Conservation (phyloP, 2,113 vertebrate genomes). For the Sapayoa aenigma region DNA sequence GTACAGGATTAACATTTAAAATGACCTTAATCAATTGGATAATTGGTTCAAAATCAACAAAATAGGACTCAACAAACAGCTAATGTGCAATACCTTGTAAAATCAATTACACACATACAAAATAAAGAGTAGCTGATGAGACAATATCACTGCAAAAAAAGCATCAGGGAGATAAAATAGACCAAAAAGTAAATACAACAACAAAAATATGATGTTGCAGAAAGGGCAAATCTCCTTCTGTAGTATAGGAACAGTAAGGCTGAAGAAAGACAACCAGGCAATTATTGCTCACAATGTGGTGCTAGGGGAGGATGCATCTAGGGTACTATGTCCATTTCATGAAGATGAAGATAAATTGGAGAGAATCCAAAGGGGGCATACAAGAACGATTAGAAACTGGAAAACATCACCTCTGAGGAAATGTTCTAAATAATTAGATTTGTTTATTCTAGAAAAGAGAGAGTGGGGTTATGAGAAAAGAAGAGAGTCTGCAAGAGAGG, state of each 20-base stretch:
- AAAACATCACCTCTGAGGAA: conserved; percentile 33
- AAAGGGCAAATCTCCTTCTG: not conserved
- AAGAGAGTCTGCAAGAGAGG: not conserved
- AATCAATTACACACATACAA: not conserved
- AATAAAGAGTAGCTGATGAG: not conserved
- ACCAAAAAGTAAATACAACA: not conserved
- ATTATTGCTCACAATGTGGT: conserved; percentile 2
- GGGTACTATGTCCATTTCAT: conserved; percentile 12
- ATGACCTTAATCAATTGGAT: not conserved
- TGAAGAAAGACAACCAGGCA: not conserved
- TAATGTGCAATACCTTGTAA: not conserved
- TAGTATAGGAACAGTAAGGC: not conserved
- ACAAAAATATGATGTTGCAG: not conserved
- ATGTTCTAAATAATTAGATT: conserved; percentile 46
- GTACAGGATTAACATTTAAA: not conserved
- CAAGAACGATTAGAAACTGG: conserved; percentile 1
- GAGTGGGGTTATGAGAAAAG: not conserved
- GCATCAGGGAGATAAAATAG: not conserved
- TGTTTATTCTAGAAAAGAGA: conserved; percentile 1
- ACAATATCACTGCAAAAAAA: not conserved
- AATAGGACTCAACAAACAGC: not conserved
- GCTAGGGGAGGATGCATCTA: not conserved
- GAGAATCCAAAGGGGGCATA: not conserved
- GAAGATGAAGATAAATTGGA: conserved; percentile 40
- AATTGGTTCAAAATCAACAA: not conserved